Base-by-base conservation (phyloP, 1,140 invertebrate species). In the Cecropterus lyciades region DNA sequence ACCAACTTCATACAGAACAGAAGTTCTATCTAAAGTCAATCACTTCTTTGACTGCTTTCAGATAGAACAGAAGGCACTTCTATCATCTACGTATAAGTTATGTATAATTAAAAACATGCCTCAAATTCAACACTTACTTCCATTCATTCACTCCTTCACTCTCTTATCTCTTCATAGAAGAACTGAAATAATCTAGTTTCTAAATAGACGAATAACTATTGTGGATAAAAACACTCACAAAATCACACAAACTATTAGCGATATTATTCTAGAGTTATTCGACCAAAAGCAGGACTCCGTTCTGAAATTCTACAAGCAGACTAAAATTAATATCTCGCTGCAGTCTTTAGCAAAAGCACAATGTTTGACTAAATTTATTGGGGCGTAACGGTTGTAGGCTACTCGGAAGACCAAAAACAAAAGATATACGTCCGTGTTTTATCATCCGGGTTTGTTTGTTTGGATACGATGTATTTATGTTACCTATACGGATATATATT, bases 401-500 rank as follows among this genome's bases (percentile, higher is more conserved):
- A 72, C 70, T 65, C 52, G 64, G 67, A 57, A 72, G 51, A 52
- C 63, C 55, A 69, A 72, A 72, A 72, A 72, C 65, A 74, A 74
- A 68, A 70, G 72, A 59, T 63, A 63, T 62, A 70, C 42, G 27
- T 33, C 57, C 53, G 20, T 66, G 63, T 70, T 63, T 71, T 63
- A 67, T 71, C 66, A 67, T 71, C 59, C 57, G 14, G 33, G 42
- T 51, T 63, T 66, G 60, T 69, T 69, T 68, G 64, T 70, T 62
- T 66, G 59, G 63, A 20, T 40, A 40, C 45, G 52, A 65, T 70
- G 49, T 70, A 67, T 64, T 67, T 66, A 49, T n/a, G n/a, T n/a
- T 69, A 68, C 55, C 53, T 65, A 65, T 70, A 65, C 16, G 65
- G 51, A 60, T 75, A 75, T 73, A 74, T 69, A 77, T 82, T 82